phyloP scores from a whole-genome alignment of 2,113 vertebrate genomes.

The Taurulus bubalis region DNA sequence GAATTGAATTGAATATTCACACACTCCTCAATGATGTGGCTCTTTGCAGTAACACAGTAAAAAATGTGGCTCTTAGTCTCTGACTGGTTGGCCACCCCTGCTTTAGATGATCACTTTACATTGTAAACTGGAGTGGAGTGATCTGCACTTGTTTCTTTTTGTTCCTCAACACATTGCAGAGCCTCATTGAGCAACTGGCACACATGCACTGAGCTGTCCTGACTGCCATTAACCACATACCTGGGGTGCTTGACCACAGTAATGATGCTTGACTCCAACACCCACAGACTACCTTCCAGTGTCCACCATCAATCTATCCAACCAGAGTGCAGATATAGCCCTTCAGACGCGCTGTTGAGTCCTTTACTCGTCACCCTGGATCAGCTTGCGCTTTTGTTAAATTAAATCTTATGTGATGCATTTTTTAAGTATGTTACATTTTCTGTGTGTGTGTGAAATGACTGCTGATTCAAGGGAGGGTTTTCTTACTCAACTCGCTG shows the following conservation, averaged over 20 bases:
- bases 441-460: background rate
- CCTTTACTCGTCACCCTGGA: constrained; percentile 12
- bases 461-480: constrained; percentile 19
- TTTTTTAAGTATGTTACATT: background rate
- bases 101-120: constrained; percentile 55
- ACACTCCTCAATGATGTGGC: too few species aligned
- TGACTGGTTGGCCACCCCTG: too few species aligned
- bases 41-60: too few species aligned
- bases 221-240: constrained; percentile 71
- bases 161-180: constrained; percentile 23
- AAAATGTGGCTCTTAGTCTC: too few species aligned
- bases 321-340: constrained; percentile 32
- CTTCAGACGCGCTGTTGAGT: constrained; percentile 18
- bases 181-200: constrained; percentile 68
- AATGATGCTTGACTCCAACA: constrained; percentile 76
- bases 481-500: constrained; percentile 18
- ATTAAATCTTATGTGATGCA: constrained; percentile 23
- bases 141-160: constrained; percentile 37
- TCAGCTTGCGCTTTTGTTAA: constrained; percentile 33
- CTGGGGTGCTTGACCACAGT: constrained; percentile 67
- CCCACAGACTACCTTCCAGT: constrained; percentile 56
- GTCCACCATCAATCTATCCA: constrained; percentile 66
- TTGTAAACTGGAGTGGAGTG: constrained; percentile 20
- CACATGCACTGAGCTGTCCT: constrained; percentile 59
- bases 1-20: too few species aligned